These are phyloP conservation scores for Chrysolina americana DNA, from an alignment of 2,888 invertebrate species.

Conservation along the genomic window DNA sequence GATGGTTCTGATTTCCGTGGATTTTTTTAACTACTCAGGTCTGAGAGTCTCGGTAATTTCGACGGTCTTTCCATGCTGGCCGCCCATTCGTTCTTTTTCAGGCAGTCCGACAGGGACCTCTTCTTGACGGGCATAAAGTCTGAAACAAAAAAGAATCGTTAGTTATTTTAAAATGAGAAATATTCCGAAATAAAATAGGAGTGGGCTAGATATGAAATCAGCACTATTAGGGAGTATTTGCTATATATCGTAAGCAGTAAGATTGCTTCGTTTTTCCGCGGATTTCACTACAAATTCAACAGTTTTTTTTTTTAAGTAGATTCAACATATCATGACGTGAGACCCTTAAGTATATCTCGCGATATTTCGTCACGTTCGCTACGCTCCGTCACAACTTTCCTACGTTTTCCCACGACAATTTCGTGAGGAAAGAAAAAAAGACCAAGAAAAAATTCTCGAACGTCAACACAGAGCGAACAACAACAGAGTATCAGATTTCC, in stretches of 20 bases:
- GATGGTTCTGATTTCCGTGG: slow-evolving; percentile 48
- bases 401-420: background rate
- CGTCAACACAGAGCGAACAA: background rate
- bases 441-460: slow-evolving; percentile 4
- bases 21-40: slow-evolving; percentile 51
- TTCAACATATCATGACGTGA: too few species aligned
- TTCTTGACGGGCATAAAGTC: slow-evolving; percentile 80
- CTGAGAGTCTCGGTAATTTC: slow-evolving; percentile 68
- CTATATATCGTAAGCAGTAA: too few species aligned
- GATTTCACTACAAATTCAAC: too few species aligned
- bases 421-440: background rate
- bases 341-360: too few species aligned
- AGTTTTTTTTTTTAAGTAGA: too few species aligned
- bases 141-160: slow-evolving; percentile 69
- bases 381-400: background rate
- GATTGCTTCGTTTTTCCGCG: too few species aligned
- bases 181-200: too few species aligned
- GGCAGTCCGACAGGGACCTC: slow-evolving; percentile 69
- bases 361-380: background rate
- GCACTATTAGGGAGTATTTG: too few species aligned
- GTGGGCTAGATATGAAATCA: too few species aligned
- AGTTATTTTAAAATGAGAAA: background rate
- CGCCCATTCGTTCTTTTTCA: slow-evolving; percentile 56
- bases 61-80: slow-evolving; percentile 67
- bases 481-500: slow-evolving; percentile 30